Evolutionary conservation across 1,140 invertebrate species (phyloP).

Genomic region (Proctacanthus coquilletti): DNA sequence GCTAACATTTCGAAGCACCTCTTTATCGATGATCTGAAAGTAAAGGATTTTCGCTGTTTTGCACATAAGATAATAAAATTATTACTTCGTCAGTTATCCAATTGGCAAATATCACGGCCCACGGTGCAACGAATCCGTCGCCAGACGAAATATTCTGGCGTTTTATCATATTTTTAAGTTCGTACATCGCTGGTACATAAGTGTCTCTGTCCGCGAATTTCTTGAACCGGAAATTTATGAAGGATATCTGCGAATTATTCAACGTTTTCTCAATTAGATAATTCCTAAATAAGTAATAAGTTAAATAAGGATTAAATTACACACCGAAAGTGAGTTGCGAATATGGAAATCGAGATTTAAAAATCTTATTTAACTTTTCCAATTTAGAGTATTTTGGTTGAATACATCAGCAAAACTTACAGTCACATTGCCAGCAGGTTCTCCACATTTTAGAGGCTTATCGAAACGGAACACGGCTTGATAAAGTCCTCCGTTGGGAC

Average conservation of each 20-base stretch:
- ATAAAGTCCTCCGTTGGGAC: constrained; percentile 47
- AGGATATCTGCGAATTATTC: constrained; percentile 31
- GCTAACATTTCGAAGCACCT: constrained; percentile 63
- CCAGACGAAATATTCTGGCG: constrained; percentile 39
- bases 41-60: too few relatives aligned
- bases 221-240: constrained; percentile 43
- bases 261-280: too few relatives aligned
- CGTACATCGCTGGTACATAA: constrained; percentile 60
- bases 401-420: constrained; percentile 19
- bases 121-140: constrained; percentile 43
- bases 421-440: constrained; percentile 35
- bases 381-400: not conserved
- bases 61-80: constrained; percentile 1
- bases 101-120: constrained; percentile 51
- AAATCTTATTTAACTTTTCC: too few relatives aligned
- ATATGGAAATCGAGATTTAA: too few relatives aligned
- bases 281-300: too few relatives aligned
- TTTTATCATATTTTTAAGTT: constrained; percentile 38
- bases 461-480: constrained; percentile 50
- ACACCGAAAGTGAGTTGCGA: too few relatives aligned
- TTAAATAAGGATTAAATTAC: too few relatives aligned
- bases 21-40: constrained; percentile 44
- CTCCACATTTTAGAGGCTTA: constrained; percentile 42
- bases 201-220: constrained; percentile 42
- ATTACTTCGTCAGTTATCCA: constrained; percentile 62